Base-by-base conservation (phyloP, 2,797 vertebrate genomes). In the Myotis myotis region DNA sequence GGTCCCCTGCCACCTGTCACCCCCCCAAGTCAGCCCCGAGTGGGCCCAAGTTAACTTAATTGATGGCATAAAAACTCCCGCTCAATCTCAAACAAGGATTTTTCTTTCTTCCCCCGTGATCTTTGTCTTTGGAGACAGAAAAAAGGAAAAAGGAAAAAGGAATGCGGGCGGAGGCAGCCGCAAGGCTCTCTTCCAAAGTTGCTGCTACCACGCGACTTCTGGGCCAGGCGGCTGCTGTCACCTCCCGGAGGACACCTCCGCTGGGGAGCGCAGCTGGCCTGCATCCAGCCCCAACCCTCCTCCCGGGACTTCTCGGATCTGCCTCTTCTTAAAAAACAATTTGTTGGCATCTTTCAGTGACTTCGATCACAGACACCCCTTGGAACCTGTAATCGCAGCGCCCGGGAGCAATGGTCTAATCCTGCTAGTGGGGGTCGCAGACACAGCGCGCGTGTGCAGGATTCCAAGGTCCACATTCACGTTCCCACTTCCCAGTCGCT, bases 81-180 rank as follows among this genome's bases (percentile, higher is more conserved):
- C 60, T 95, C 81, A 19, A 15, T 83, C 82, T 95, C 85, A 62
- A 51, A 78, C 60, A 87, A 62, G 38, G 90, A 92, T 83, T 95
- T 93, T 85, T 92, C 49, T 79, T 53, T 60, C 70, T 82, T 51
- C 49, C 79, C 47, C 38, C 0, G 0, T 95, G 83, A 93, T 87
- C 90, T 95, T 75, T 96, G 93, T 88, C 94, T 95, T 66, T 82
- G 19, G 72, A 92, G 93, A 82, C 22, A 25, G 85, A 55, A 87
- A 95, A 87, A 86, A 68, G 41, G 62, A 87, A 95, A 87, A 83
- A 68, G 41, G 44, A 76, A 86, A 93, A 82, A 93, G 57, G 80
- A 76, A 92, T 0, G 0, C 0, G 1, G 70, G 0, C 0, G 1
- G 70, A 78, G 88, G 55, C 62, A 79, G 92, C 55, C 4, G 0